A percentile compares a stretch with the other conserved stretches of the same genome.
phyloP scores from a whole-genome alignment of 2,888 invertebrate species.

The Morinoia aosen region DNA sequence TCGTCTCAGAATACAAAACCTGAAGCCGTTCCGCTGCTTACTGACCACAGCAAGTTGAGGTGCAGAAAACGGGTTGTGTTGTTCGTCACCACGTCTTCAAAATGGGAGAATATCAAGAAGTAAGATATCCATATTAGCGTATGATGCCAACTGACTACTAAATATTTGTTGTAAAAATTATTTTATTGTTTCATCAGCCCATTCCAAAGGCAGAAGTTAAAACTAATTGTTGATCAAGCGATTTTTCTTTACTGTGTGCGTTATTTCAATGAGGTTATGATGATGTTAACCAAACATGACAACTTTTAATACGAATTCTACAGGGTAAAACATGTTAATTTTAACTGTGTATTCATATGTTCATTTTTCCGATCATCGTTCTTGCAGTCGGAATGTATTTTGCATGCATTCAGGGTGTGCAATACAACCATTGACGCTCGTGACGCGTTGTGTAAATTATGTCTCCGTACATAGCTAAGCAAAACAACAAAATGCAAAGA shows the following conservation, averaged over 20 bases:
- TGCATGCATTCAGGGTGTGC: neutral
- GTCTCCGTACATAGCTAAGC: neutral
- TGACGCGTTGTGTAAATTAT: neutral
- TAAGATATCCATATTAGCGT: neutral
- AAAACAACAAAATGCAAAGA: neutral
- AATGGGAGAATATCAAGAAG: slow-evolving; percentile 45
- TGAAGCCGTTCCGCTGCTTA: neutral
- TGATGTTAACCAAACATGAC: neutral
- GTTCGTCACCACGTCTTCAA: neutral
- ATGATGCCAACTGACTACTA: neutral
- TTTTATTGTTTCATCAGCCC: neutral
- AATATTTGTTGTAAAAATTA: neutral
- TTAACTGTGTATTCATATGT: neutral
- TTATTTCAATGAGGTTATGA: neutral
- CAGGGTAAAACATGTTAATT: neutral
- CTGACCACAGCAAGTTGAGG: neutral
- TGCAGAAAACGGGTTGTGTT: neutral
- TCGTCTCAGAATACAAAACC: neutral
- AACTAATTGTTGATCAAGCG: neutral
- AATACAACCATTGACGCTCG: neutral
- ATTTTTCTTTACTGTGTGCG: neutral
- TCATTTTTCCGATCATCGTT: neutral
- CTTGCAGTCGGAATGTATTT: neutral
- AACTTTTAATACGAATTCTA: neutral
- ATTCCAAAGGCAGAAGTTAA: neutral